These are phyloP conservation scores for Pandion haliaetus DNA, from an alignment of 2,113 vertebrate species.

Conservation along the genomic window DNA sequence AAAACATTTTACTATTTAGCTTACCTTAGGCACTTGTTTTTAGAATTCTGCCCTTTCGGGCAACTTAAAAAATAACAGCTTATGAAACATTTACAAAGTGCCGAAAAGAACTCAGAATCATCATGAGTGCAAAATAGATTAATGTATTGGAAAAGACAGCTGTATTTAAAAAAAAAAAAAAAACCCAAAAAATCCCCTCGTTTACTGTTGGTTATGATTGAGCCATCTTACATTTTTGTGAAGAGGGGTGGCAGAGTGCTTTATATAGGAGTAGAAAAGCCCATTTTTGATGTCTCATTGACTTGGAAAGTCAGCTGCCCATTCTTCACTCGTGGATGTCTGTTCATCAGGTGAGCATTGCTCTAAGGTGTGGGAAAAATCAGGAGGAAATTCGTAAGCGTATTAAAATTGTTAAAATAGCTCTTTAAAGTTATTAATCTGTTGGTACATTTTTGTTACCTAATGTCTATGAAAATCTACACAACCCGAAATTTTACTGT, in stretches of 20 bases:
- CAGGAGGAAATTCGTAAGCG: background rate
- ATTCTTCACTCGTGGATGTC: background rate
- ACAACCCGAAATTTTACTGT: background rate
- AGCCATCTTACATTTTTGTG: background rate
- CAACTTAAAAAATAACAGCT: conserved; percentile 57
- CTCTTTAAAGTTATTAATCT: background rate
- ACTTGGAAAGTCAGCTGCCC: background rate
- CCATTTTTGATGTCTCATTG: background rate
- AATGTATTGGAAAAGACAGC: background rate
- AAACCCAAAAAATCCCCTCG: too few species aligned
- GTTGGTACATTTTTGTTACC: background rate
- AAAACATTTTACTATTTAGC: conserved; percentile 79
- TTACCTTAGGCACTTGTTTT: conserved; percentile 77
- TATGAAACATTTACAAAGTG: conserved; percentile 48
- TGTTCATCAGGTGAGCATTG: conserved; percentile 51
- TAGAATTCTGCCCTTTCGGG: conserved; percentile 62
- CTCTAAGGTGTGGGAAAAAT: background rate
- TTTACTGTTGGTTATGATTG: background rate
- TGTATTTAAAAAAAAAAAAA: conserved; percentile 11
- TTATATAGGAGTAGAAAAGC: background rate
- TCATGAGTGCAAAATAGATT: background rate
- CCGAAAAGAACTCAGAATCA: background rate
- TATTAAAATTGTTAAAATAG: background rate
- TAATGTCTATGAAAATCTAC: background rate
- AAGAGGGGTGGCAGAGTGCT: background rate